Percentiles rank a stretch among this genome's conserved stretches.
phyloP scores from a whole-genome alignment of 2,113 vertebrate genomes.

The Ictidomys tridecemlineatus region DNA sequence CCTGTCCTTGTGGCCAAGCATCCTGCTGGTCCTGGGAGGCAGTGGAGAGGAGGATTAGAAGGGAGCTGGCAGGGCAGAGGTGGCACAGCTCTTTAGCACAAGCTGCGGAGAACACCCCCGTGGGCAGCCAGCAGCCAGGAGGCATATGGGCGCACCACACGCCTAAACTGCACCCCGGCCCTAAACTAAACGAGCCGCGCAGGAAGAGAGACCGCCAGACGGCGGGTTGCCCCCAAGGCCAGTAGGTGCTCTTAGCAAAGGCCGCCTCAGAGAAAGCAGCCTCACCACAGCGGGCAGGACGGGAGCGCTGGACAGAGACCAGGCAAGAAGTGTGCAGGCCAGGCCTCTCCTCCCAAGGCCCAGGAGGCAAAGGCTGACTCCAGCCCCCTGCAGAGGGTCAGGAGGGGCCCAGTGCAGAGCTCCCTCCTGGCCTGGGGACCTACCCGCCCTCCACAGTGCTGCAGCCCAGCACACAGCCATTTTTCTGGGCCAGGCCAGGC shows the following conservation, averaged over 20 bases:
- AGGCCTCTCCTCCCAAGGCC: no score
- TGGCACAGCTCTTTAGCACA: not conserved
- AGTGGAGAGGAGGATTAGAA: not conserved
- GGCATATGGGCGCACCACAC: constrained; percentile 57
- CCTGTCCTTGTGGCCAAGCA: not conserved
- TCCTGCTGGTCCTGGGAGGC: not conserved
- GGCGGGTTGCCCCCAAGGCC: not conserved
- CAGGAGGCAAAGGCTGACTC: no score
- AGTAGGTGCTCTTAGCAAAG: not conserved
- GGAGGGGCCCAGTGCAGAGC: no score
- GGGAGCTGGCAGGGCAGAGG: not conserved
- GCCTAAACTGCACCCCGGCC: not conserved
- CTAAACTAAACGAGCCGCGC: constrained; percentile 25
- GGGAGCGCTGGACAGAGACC: no score
- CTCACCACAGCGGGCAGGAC: not conserved
- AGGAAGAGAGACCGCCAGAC: not conserved
- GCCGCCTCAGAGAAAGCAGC: not conserved
- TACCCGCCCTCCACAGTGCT: no score
- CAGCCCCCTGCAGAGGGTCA: not conserved
- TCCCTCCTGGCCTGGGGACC: not conserved
- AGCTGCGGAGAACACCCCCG: not conserved
- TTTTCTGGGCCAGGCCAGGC: not conserved
- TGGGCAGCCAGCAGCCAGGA: not conserved
- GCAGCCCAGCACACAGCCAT: no score
- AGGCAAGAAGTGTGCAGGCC: no score